Percentiles rank a stretch among this genome's conserved stretches.
Conservation (phyloP, 2,113 vertebrate genomes). For the Pollimyrus isidori region DNA sequence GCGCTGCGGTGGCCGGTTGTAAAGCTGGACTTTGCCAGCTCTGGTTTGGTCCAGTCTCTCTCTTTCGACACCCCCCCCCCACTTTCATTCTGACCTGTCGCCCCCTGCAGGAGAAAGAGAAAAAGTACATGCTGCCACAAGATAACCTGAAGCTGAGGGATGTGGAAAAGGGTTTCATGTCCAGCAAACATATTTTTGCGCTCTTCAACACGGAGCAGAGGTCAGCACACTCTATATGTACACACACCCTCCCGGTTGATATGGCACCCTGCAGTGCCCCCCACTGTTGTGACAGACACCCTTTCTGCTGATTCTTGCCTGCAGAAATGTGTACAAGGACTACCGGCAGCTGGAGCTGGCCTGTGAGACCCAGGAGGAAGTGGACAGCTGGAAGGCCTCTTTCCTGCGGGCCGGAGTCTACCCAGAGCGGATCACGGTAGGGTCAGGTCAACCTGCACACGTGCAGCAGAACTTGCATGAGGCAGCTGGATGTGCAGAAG, state of each 20-base stretch:
- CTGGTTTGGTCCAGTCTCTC: neutral
- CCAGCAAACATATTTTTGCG: constrained; percentile 91
- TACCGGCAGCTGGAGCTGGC: constrained; percentile 90
- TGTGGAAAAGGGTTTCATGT: constrained; percentile 96
- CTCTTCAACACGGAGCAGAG: constrained; percentile 95
- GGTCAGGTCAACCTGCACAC: constrained; percentile 21
- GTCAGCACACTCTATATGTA: constrained; percentile 42
- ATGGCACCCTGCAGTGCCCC: neutral
- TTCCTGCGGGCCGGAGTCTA: constrained; percentile 92
- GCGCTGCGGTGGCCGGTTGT: neutral
- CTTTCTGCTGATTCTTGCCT: neutral
- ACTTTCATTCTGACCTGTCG: neutral
- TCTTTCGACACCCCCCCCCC: neutral
- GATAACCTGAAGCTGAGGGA: constrained; percentile 92
- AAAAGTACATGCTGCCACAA: constrained; percentile 90
- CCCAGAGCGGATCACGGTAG: constrained; percentile 83
- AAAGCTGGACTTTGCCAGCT: neutral
- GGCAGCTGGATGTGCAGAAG: neutral
- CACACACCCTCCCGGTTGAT: neutral
- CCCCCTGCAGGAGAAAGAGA: constrained; percentile 68
- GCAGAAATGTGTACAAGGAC: constrained; percentile 93
- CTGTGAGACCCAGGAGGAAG: constrained; percentile 90
- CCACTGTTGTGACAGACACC: neutral
- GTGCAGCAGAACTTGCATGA: neutral
- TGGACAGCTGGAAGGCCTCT: constrained; percentile 94